A percentile compares a stretch with the other conserved stretches of the same genome.
These are phyloP conservation scores for Xiphorhynchus elegans DNA, from an alignment of 2,113 vertebrate species.

Conservation along the genomic window DNA sequence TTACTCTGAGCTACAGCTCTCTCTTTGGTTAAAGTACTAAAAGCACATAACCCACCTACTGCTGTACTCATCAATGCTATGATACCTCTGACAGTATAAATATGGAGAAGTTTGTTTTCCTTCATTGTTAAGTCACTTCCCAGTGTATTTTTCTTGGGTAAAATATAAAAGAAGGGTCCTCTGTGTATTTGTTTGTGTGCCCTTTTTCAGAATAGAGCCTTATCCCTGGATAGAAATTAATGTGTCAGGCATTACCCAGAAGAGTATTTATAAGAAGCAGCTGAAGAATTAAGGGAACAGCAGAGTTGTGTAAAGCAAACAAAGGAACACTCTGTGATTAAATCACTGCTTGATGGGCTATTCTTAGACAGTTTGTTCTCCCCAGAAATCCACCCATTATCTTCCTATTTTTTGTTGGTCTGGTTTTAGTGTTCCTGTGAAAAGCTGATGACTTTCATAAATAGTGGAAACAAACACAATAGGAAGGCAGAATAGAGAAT, in stretches of 20 bases:
- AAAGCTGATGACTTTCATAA: slow-evolving; percentile 29
- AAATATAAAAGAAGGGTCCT: background rate
- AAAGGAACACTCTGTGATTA: background rate
- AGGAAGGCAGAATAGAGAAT: background rate
- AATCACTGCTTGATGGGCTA: background rate
- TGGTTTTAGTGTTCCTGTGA: background rate
- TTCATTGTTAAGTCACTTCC: background rate
- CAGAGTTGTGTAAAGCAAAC: background rate
- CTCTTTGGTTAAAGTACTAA: background rate
- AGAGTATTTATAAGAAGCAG: slow-evolving; percentile 12
- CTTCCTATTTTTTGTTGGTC: background rate
- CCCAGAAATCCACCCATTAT: slow-evolving; percentile 9
- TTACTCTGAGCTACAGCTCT: background rate
- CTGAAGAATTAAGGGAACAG: slow-evolving; percentile 13
- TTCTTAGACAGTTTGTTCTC: background rate
- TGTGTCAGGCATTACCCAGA: slow-evolving; percentile 1
- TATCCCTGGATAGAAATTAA: slow-evolving; percentile 8
- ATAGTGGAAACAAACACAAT: background rate
- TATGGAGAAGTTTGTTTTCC: background rate
- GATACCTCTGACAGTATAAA: background rate
- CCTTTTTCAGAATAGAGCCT: slow-evolving; percentile 1
- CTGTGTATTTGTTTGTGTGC: background rate
- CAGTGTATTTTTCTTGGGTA: background rate
- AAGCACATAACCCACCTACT: background rate
- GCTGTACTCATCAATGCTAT: background rate